Evolutionary conservation across 2,113 vertebrate species (phyloP), one percentile per base, ranked within the genome.

Genomic region (Falcunculus frontatus): DNA sequence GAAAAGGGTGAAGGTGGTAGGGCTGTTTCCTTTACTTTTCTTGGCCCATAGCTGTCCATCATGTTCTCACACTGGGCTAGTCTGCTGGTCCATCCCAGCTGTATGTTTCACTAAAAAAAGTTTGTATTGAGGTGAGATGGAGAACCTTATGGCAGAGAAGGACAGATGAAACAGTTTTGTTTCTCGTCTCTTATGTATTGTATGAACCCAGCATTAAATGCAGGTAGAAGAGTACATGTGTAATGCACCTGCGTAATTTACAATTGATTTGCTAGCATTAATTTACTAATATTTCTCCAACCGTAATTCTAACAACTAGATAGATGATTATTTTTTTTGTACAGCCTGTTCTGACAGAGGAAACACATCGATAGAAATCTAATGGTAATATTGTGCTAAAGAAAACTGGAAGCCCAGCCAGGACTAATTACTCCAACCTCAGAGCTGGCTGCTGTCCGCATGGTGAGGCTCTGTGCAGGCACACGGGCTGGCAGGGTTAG

Each of bases 361-460:
- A 95, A 75, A 67, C n/a, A 52, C 35, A 26, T 50, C 67, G 94
- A 92, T 92, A 87, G 39, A 89, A 93, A 96, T 87, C 93, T 95
- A 52, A 92, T 87, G 83, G 80, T 81, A 90, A 90, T 81, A 60
- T 47, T 89, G 83, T 56, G 19, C 80, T 74, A 60, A 93, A 93
- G 86, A 92, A 84, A 95, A 72, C 68, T 90, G 56, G 39, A 88
- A 94, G 63, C 59, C 37, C 75, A 80, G 83, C 83, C 85, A 95
- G 91, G 46, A n/a, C 80, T 93, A 95, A 96, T 96, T 95, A 87
- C 64, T 84, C 42, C 91, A 92, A 95, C 93, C 94, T 84, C 95
- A 95, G 84, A 78, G 35, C 74, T 96, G 95, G 90, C 90, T 93
- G 77, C 69, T 68, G 0, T n/a, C 59, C 0, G 0, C 42, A 20